Percentiles rank a stretch among this genome's conserved stretches.
phyloP scores from a whole-genome alignment of 2,797 vertebrate species.

The Eleutherodactylus coqui region DNA sequence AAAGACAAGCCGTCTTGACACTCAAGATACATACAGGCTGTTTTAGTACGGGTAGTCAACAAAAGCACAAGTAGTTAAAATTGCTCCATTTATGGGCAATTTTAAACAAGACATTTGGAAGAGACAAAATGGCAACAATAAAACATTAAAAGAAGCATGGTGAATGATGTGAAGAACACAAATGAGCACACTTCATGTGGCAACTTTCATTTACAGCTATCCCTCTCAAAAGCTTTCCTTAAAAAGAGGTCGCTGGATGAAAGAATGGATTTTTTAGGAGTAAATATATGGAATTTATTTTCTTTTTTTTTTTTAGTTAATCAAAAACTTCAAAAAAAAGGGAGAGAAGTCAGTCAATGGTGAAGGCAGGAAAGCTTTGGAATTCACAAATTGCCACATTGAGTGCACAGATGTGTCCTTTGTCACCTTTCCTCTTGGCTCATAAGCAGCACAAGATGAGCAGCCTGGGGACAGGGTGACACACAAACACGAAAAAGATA shows the following conservation, averaged over 20 bases:
- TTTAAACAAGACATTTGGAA: slow-evolving; percentile 23
- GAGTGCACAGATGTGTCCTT: no score
- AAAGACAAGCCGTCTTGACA: background rate
- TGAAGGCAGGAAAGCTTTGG: background rate
- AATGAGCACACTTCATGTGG: slow-evolving; percentile 12
- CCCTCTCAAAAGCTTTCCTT: background rate
- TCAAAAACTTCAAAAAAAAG: no score
- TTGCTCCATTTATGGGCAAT: background rate
- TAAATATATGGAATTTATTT: background rate
- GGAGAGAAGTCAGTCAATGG: background rate
- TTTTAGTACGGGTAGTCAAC: background rate
- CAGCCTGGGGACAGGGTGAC: no score
- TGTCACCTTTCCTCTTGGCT: no score
- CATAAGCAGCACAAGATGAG: no score
- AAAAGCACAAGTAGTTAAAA: background rate
- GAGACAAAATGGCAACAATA: background rate
- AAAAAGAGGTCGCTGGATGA: background rate
- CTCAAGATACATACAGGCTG: background rate
- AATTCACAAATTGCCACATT: background rate
- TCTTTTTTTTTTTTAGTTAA: no score
- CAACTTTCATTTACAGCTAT: background rate
- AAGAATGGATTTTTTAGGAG: background rate
- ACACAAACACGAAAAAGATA: no score
- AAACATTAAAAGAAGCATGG: background rate
- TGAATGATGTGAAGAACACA: background rate